A percentile compares a stretch with the other conserved stretches of the same genome.
phyloP scores from a whole-genome alignment of 2,888 invertebrate species.

The Ctenicera cuprea region DNA sequence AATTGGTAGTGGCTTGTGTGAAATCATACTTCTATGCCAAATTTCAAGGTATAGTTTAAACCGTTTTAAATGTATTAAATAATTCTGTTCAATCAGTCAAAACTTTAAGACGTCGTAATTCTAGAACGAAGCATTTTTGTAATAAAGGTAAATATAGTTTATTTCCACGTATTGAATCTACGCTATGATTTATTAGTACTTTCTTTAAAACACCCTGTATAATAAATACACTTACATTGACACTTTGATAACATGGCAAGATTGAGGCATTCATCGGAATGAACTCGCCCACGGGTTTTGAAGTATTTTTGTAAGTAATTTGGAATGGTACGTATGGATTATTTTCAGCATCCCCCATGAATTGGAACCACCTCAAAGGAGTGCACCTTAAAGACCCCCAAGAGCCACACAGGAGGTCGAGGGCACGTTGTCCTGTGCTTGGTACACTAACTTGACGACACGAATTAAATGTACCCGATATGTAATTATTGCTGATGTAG shows the following conservation, averaged over 20 bases:
- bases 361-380: conserved; percentile 81
- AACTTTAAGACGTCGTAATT: too few species aligned
- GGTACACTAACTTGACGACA: conserved; percentile 89
- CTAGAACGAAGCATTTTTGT: too few species aligned
- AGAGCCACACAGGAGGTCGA: conserved; percentile 89
- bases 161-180: too few species aligned
- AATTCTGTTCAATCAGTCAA: too few species aligned
- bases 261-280: conserved; percentile 77
- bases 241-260: conserved; percentile 79
- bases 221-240: conserved; percentile 75
- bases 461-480: conserved; percentile 85
- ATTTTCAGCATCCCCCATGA: conserved; percentile 78
- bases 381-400: conserved; percentile 84
- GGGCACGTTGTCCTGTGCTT: conserved; percentile 83
- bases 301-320: conserved; percentile 80
- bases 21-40: too few species aligned
- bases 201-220: background rate
- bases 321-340: conserved; percentile 83
- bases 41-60: too few species aligned
- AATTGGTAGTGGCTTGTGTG: too few species aligned
- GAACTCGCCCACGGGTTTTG: conserved; percentile 73
- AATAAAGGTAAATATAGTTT: too few species aligned
- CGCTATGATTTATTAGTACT: too few species aligned
- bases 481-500: conserved; percentile 82
- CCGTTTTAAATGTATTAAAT: too few species aligned